Evolutionary conservation across 1,140 invertebrate species (phyloP).

Genomic region (Maniola jurtina): DNA sequence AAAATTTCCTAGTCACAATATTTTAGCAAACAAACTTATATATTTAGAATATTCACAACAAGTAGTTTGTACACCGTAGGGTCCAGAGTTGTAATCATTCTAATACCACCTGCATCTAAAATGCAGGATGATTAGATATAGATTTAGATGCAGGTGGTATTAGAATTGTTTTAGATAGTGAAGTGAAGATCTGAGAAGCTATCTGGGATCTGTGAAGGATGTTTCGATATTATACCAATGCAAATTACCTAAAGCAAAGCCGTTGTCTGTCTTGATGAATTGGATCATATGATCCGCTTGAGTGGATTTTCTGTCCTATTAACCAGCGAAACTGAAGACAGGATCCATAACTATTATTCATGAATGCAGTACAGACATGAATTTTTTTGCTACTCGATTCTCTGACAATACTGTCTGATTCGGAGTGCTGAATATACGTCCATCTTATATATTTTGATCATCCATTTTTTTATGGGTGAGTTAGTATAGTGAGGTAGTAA

Average conservation of each 20-base stretch:
- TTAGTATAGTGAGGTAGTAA: not conserved
- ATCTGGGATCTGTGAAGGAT: not conserved
- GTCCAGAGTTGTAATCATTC: too few species aligned
- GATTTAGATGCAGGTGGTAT: too few species aligned
- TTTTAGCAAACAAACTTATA: too few species aligned
- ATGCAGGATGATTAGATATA: too few species aligned
- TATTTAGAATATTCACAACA: too few species aligned
- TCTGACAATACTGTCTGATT: conserved; percentile 25
- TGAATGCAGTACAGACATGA: conserved; percentile 1
- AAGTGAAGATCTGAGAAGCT: too few species aligned
- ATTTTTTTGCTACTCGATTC: conserved; percentile 32
- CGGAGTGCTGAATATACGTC: conserved; percentile 36
- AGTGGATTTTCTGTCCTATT: conserved; percentile 58
- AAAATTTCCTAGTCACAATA: too few species aligned
- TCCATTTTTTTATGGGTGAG: conserved; percentile 46
- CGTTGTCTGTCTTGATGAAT: conserved; percentile 20
- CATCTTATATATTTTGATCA: conserved; percentile 40
- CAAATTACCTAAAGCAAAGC: not conserved
- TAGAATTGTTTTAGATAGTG: too few species aligned
- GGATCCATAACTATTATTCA: conserved; percentile 39
- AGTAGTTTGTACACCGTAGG: too few species aligned
- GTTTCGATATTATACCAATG: not conserved
- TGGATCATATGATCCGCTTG: conserved; percentile 44
- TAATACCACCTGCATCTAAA: too few species aligned
- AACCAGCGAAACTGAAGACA: conserved; percentile 47